phyloP scores from a whole-genome alignment of 1,140 invertebrate species.

The Drosophila lowei region DNA sequence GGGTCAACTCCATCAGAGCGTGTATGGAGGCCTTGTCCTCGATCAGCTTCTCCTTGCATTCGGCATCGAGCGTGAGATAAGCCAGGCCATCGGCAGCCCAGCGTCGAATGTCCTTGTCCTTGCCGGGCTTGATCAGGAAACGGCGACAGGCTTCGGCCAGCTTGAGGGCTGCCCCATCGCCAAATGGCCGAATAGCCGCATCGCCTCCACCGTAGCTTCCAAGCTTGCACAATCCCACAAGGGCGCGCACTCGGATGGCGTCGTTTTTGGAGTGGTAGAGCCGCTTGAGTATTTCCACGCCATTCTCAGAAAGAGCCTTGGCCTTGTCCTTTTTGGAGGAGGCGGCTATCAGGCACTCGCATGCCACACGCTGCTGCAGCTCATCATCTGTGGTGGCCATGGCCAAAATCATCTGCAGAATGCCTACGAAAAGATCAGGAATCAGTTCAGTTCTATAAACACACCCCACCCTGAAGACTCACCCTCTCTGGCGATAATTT shows the following conservation, averaged over 20 bases:
- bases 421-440: slow-evolving; percentile 83
- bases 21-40: slow-evolving; percentile 92
- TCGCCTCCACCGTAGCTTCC: slow-evolving; percentile 98
- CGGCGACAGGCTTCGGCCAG: slow-evolving; percentile 96
- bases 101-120: slow-evolving; percentile 94
- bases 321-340: slow-evolving; percentile 99
- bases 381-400: slow-evolving; percentile 95
- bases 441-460: background rate
- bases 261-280: slow-evolving; percentile 96
- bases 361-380: slow-evolving; percentile 96
- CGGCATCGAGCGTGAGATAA: slow-evolving; percentile 98
- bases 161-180: slow-evolving; percentile 97
- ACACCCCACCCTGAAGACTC: background rate
- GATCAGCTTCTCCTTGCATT: slow-evolving; percentile 98
- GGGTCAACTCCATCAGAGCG: slow-evolving; percentile 94
- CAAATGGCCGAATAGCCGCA: slow-evolving; percentile 95
- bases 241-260: slow-evolving; percentile 92
- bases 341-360: slow-evolving; percentile 97
- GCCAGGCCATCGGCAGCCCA: slow-evolving; percentile 99
- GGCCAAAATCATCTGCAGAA: slow-evolving; percentile 98
- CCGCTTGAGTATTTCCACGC: slow-evolving; percentile 96
- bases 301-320: slow-evolving; percentile 94
- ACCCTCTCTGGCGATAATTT: slow-evolving; percentile 93
- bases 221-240: slow-evolving; percentile 98
- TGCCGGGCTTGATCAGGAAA: slow-evolving; percentile 92